phyloP scores from a whole-genome alignment of 2,888 invertebrate genomes.

The Diarsia dahlii region DNA sequence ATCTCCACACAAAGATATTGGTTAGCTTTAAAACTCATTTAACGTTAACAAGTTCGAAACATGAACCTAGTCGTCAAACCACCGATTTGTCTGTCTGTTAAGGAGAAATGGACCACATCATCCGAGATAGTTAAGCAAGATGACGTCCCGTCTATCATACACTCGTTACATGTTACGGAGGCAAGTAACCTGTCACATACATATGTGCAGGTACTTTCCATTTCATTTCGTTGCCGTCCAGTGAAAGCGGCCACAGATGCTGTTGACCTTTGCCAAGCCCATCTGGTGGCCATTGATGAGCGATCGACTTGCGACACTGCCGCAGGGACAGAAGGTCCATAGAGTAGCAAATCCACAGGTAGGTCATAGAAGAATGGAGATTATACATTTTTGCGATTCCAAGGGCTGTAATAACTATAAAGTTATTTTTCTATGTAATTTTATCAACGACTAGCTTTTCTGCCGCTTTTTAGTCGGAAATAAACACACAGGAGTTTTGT shows the following conservation, averaged over 20 bases:
- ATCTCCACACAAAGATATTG: not conserved
- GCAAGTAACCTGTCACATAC: slow-evolving; percentile 55
- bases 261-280: slow-evolving; percentile 65
- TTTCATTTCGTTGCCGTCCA: slow-evolving; percentile 62
- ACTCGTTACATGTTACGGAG: slow-evolving; percentile 26
- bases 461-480: no score
- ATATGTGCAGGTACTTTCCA: slow-evolving; percentile 60
- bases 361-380: not conserved
- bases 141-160: slow-evolving; percentile 34
- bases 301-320: slow-evolving; percentile 49
- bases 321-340: slow-evolving; percentile 14
- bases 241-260: slow-evolving; percentile 66
- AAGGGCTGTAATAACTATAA: not conserved
- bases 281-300: slow-evolving; percentile 58
- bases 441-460: no score
- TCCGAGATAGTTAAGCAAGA: not conserved
- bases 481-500: no score
- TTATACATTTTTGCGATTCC: not conserved
- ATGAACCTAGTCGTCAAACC: not conserved
- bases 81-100: not conserved
- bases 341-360: not conserved
- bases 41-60: not conserved
- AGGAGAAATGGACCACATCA: slow-evolving; percentile 27
- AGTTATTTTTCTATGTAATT: not conserved
- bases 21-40: not conserved